These are phyloP conservation scores for Eupithecia tripunctaria DNA, from an alignment of 2,888 invertebrate species.

Conservation along the genomic window DNA sequence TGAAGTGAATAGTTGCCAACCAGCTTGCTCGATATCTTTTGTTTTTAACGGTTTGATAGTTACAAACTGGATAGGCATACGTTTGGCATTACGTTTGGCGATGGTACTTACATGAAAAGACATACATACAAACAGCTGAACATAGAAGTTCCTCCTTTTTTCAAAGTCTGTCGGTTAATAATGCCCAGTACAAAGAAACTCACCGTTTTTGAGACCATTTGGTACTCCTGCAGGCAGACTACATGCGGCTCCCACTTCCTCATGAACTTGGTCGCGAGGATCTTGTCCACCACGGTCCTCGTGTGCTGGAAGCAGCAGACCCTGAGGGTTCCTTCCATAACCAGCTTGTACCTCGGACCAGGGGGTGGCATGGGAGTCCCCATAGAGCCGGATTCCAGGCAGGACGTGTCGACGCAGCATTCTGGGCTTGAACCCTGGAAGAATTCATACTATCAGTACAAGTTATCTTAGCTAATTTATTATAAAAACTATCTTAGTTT, in stretches of 20 bases:
- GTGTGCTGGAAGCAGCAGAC: constrained; percentile 91
- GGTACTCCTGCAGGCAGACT: constrained; percentile 87
- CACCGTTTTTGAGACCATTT: constrained; percentile 90
- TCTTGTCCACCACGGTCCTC: constrained; percentile 90
- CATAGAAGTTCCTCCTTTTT: not conserved
- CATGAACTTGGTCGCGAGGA: constrained; percentile 90
- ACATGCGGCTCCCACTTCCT: constrained; percentile 91
- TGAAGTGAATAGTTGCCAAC: too few relatives aligned
- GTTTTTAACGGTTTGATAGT: too few relatives aligned
- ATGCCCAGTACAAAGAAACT: constrained; percentile 56
- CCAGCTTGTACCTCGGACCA: constrained; percentile 87
- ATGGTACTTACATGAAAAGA: too few relatives aligned
- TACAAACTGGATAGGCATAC: too few relatives aligned
- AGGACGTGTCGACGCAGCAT: constrained; percentile 77
- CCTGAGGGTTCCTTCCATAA: constrained; percentile 89
- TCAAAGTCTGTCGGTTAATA: not conserved
- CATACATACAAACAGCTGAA: not conserved
- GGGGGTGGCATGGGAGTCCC: constrained; percentile 74
- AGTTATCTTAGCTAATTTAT: not conserved
- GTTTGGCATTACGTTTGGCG: too few relatives aligned
- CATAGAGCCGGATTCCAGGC: constrained; percentile 66
- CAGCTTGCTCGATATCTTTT: too few relatives aligned
- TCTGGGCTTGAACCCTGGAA: constrained; percentile 82
- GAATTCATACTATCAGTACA: constrained; percentile 1
- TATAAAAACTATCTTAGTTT: too few relatives aligned